Base-by-base conservation (phyloP, 2,113 vertebrate genomes). In the Nyctereutes procyonoides region DNA sequence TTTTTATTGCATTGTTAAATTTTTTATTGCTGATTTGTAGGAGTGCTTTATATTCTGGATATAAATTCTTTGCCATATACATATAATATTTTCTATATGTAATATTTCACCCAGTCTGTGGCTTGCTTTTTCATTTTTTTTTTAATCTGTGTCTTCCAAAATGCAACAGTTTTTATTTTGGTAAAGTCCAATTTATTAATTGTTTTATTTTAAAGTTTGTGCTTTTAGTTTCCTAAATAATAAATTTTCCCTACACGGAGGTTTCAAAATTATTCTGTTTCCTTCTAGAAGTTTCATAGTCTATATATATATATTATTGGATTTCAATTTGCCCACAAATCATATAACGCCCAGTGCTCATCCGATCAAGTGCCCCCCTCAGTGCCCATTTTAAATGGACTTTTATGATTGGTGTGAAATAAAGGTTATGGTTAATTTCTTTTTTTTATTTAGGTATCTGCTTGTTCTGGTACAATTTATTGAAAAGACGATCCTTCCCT, bases 71-170 rank as follows among this genome's bases (percentile, higher is more conserved):
- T 92, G 55, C 26, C 28, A 48, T 15, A 15, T 56, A 71, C 5
- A 6, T 43, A 2, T 20, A 77, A n/a, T 80, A 24, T 48, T 88
- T 76, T 92, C 73, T 8, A 22, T 43, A 65, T 88, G 7, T 86
- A 62, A 88, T 60, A 92, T 96, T 93, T 93, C 48, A 92, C 65
- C 28, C 4, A 58, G 13, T 28, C 16, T 82, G 4, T 6, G 4
- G 35, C n/a, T 67, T 95, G 13, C 24, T 32, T 96, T 95, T 90
- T 62, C 2, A 88, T 80, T 97, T 89, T 15, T 24, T 65, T 43
- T 43, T 43, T 43, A 43, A 26, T 5, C 30, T 6, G 19, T 81
- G 8, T 12, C n/a, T 90, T 73, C 84, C 5, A 88, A 95, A 93
- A 53, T 48, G 20, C 14, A 82, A 28, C 14, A 13, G 9, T 83